Conservation (phyloP, 2,797 vertebrate species). For the Geotrypetes seraphini region DNA sequence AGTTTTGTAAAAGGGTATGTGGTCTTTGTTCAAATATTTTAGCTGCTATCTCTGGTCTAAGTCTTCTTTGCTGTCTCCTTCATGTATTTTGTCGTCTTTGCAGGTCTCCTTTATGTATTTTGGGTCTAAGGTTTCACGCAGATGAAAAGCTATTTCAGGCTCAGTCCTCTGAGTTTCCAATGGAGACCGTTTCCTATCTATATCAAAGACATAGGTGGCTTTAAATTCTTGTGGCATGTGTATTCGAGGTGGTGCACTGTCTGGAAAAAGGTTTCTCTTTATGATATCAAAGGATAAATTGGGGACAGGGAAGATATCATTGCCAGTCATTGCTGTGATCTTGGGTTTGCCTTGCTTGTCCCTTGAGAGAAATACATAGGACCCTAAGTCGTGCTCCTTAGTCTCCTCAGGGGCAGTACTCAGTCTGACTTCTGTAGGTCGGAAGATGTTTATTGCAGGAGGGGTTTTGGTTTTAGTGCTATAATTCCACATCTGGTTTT, state of each 20-base stretch:
- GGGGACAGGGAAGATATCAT: slow-evolving; percentile 4
- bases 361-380: slow-evolving; percentile 5
- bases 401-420: slow-evolving; percentile 6
- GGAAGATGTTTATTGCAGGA: background rate
- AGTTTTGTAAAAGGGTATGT: too few species aligned
- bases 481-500: slow-evolving; percentile 11
- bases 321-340: background rate
- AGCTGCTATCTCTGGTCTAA: too few species aligned
- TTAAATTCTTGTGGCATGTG: slow-evolving; percentile 20
- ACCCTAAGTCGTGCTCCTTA: slow-evolving; percentile 6
- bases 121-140: slow-evolving; percentile 25
- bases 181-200: slow-evolving; percentile 8
- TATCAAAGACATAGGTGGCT: background rate
- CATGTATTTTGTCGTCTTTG: background rate
- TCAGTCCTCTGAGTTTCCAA: background rate
- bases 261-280: slow-evolving; percentile 5
- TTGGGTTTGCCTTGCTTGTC: fast-evolving
- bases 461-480: slow-evolving; percentile 12
- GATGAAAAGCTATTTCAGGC: slow-evolving; percentile 17
- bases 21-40: background rate
- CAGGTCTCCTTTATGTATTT: background rate
- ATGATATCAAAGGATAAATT: slow-evolving; percentile 25
- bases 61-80: background rate
- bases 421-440: background rate
- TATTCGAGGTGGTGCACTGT: background rate